These are phyloP conservation scores for Octodonta nipae DNA, from an alignment of 2,888 invertebrate species.

Conservation along the genomic window DNA sequence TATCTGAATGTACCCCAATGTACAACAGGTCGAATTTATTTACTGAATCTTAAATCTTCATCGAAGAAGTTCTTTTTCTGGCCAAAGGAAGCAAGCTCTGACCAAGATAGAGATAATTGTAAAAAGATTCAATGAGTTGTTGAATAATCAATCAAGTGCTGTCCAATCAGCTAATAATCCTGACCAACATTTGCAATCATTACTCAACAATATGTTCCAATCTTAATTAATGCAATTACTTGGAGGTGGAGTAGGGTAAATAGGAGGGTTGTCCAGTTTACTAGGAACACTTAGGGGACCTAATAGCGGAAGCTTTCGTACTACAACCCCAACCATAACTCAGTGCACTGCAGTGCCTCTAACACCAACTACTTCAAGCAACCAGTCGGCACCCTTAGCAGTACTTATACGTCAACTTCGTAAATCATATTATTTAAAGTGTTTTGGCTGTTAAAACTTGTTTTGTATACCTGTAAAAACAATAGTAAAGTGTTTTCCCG, in stretches of 20 bases:
- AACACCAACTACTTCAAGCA: slow-evolving; percentile 34
- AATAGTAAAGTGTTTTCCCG: too few relatives aligned
- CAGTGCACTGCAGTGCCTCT: slow-evolving; percentile 24
- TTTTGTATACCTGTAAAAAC: too few relatives aligned
- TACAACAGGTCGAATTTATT: slow-evolving; percentile 89
- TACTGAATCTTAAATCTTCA: slow-evolving; percentile 90
- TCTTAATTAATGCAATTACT: slow-evolving; percentile 94
- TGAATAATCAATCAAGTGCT: slow-evolving; percentile 89
- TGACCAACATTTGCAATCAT: slow-evolving; percentile 81
- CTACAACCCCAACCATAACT: slow-evolving; percentile 31
- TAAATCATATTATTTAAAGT: too few relatives aligned
- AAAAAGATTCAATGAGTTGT: slow-evolving; percentile 83
- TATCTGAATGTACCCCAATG: slow-evolving; percentile 90
- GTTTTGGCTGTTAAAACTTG: too few relatives aligned
- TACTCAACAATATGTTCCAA: slow-evolving; percentile 91
- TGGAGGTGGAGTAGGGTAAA: slow-evolving; percentile 81
- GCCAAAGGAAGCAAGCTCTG: slow-evolving; percentile 89
- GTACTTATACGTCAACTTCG: too few relatives aligned
- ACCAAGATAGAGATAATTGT: slow-evolving; percentile 90
- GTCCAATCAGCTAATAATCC: slow-evolving; percentile 50
- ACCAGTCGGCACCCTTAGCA: slow-evolving; percentile 13
- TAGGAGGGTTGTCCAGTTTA: slow-evolving; percentile 64
- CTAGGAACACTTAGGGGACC: slow-evolving; percentile 63
- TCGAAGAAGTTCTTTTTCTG: slow-evolving; percentile 91
- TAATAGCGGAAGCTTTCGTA: slow-evolving; percentile 37